phyloP scores from a whole-genome alignment of 2,888 invertebrate species.

The Leistus spinibarbis region DNA sequence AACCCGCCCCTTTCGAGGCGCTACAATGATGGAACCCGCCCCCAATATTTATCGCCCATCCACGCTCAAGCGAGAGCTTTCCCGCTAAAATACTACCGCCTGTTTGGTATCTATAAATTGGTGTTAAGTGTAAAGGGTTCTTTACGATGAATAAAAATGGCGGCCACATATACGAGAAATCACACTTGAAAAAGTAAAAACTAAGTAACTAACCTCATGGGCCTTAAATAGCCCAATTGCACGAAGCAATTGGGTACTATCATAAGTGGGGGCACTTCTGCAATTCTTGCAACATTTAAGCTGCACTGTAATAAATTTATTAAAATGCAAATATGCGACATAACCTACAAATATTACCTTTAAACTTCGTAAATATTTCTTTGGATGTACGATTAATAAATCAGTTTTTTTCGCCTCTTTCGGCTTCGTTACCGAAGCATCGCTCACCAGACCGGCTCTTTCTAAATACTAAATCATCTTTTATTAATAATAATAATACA shows the following conservation, averaged over 20 bases:
- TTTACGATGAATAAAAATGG: not conserved
- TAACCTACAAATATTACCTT: slow-evolving; percentile 59
- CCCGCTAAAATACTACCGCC: slow-evolving; percentile 85
- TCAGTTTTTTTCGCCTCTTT: slow-evolving; percentile 74
- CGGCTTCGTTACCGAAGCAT: slow-evolving; percentile 70
- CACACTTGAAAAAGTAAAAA: not conserved
- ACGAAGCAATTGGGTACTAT: slow-evolving; percentile 78
- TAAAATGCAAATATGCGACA: slow-evolving; percentile 11
- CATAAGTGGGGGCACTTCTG: slow-evolving; percentile 77
- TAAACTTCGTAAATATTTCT: slow-evolving; percentile 74
- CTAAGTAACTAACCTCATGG: slow-evolving; percentile 68
- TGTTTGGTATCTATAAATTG: slow-evolving; percentile 69
- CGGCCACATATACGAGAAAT: not conserved
- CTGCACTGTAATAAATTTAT: slow-evolving; percentile 70
- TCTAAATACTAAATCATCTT: slow-evolving; percentile 65
- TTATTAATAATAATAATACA: slow-evolving; percentile 45
- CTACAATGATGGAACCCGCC: slow-evolving; percentile 93
- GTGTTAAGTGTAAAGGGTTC: no score
- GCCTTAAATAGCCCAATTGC: slow-evolving; percentile 75
- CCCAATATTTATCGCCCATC: slow-evolving; percentile 90
- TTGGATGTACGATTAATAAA: slow-evolving; percentile 76
- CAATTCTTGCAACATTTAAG: slow-evolving; percentile 76
- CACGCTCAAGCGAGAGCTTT: slow-evolving; percentile 78
- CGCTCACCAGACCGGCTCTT: slow-evolving; percentile 66
- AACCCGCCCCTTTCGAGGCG: slow-evolving; percentile 77